Conservation (phyloP, 2,113 vertebrate species). For the Tragelaphus scriptus region DNA sequence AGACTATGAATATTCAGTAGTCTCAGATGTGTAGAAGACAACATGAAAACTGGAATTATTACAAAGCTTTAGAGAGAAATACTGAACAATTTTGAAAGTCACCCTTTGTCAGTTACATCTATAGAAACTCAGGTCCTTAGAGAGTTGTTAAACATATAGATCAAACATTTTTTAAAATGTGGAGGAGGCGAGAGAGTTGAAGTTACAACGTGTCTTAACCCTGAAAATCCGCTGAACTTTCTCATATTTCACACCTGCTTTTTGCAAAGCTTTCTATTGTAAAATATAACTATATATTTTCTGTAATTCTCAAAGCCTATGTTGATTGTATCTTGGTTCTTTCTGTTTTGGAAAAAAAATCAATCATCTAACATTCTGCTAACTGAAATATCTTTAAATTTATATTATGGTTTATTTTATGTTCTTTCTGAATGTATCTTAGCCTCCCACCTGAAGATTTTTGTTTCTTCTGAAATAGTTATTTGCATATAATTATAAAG, state of each 20-base stretch:
- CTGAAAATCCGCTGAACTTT: background rate
- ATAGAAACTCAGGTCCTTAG: background rate
- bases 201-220: background rate
- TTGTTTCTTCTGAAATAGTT: background rate
- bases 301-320: background rate
- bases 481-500: background rate
- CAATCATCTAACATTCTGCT: background rate
- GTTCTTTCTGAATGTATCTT: background rate
- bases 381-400: background rate
- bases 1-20: background rate
- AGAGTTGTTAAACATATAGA: background rate
- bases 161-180: background rate
- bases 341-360: background rate
- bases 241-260: background rate
- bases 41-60: background rate
- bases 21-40: background rate
- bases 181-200: background rate
- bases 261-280: constrained; percentile 4
- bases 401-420: background rate
- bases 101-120: background rate
- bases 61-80: background rate
- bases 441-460: background rate
- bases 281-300: background rate
- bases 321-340: constrained; percentile 3
- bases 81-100: background rate